These are phyloP conservation scores for Mycogona germanica DNA, from an alignment of 2,888 invertebrate species.

Conservation along the genomic window DNA sequence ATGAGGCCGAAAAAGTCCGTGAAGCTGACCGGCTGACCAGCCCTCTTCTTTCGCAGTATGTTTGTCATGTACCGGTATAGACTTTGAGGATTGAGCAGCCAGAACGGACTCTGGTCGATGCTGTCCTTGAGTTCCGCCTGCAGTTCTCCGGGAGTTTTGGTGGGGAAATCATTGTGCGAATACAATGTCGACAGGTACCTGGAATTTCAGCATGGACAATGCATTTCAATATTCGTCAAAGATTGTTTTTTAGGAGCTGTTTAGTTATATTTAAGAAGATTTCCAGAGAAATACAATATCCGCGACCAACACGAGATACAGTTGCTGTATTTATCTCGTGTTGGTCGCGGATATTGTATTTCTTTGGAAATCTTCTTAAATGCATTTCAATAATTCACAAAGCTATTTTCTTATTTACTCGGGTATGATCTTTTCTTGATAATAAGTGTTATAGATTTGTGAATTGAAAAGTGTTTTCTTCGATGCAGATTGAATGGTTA, in stretches of 20 bases:
- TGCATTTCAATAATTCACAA: too few relatives aligned
- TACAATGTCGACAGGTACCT: constrained; percentile 38
- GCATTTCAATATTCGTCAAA: background rate
- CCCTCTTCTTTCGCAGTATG: constrained; percentile 32
- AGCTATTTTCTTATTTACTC: too few relatives aligned
- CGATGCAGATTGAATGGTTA: too few relatives aligned
- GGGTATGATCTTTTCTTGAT: too few relatives aligned
- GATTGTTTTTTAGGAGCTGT: background rate
- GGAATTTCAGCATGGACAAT: constrained; percentile 2
- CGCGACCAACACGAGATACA: too few relatives aligned
- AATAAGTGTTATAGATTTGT: too few relatives aligned
- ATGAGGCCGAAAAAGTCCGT: constrained; percentile 39
- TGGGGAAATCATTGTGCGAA: constrained; percentile 36
- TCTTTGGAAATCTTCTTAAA: background rate
- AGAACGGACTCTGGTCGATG: constrained; percentile 33
- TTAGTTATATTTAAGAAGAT: too few relatives aligned
- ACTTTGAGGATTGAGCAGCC: constrained; percentile 29
- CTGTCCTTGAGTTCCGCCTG: constrained; percentile 32
- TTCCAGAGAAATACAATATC: too few relatives aligned
- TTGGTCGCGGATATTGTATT: too few relatives aligned
- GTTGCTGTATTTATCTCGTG: too few relatives aligned
- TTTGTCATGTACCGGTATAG: constrained; percentile 30
- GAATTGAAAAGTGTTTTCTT: too few relatives aligned
- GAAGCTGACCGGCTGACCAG: constrained; percentile 38
- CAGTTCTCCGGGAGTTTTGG: constrained; percentile 31